A percentile compares a stretch with the other conserved stretches of the same genome.
These are phyloP conservation scores for Leptinotarsa lineolata DNA, from an alignment of 1,140 invertebrate genomes.

Conservation along the genomic window DNA sequence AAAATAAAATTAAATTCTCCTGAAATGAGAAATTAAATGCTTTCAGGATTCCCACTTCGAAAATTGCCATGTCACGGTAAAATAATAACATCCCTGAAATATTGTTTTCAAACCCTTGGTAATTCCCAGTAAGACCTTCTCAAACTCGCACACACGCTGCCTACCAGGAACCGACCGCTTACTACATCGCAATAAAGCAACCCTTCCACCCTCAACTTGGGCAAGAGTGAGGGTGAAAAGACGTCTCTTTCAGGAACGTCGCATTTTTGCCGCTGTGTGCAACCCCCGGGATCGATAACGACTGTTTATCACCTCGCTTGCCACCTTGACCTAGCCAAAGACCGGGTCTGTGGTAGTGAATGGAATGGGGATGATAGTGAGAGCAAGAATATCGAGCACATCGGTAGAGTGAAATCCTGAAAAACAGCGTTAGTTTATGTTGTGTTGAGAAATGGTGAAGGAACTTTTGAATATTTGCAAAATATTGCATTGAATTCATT, in stretches of 20 bases:
- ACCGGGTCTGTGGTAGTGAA: neutral
- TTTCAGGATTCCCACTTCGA: too few relatives aligned
- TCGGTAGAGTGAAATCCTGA: too few relatives aligned
- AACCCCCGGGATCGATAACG: slow-evolving; percentile 15
- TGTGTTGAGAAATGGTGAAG: too few relatives aligned
- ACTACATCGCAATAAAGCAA: neutral
- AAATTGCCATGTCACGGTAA: too few relatives aligned
- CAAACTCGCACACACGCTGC: neutral
- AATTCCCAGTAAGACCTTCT: neutral
- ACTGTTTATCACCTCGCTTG: slow-evolving; percentile 22
- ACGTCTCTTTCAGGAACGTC: neutral
- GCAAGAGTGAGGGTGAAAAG: slow-evolving; percentile 5
- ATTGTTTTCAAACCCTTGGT: too few relatives aligned
- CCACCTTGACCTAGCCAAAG: slow-evolving; percentile 19
- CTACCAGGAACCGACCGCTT: neutral
- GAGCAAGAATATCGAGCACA: too few relatives aligned
- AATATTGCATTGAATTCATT: too few relatives aligned
- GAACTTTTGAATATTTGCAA: too few relatives aligned
- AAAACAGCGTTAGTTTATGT: too few relatives aligned
- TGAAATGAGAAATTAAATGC: too few relatives aligned
- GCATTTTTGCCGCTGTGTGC: neutral
- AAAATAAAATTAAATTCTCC: too few relatives aligned
- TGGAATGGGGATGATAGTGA: neutral
- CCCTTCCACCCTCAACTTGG: slow-evolving; percentile 16
- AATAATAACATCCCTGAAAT: too few relatives aligned